These are phyloP conservation scores for Psittacula echo DNA, from an alignment of 2,797 vertebrate species.

Conservation along the genomic window DNA sequence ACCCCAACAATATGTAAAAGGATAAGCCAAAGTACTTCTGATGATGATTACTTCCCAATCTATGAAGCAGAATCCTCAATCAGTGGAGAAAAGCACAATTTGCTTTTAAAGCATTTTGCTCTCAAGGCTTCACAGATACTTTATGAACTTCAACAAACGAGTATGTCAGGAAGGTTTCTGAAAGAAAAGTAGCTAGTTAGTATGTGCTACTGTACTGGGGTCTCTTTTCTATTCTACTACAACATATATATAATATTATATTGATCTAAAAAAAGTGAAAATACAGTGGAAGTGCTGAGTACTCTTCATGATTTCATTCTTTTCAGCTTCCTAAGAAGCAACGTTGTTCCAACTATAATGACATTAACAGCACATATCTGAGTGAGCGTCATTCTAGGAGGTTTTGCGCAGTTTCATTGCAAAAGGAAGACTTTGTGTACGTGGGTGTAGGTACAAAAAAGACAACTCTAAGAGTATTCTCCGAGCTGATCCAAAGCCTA, in stretches of 20 bases:
- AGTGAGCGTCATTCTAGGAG: neutral
- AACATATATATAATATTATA: neutral
- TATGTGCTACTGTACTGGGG: neutral
- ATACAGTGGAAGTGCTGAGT: fast-evolving
- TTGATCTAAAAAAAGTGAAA: neutral
- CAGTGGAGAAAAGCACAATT: neutral
- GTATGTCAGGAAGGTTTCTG: neutral
- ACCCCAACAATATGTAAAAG: neutral
- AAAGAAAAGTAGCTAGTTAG: neutral
- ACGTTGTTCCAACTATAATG: neutral
- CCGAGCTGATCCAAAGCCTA: slow-evolving; percentile 52
- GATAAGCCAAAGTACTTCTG: neutral
- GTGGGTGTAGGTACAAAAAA: slow-evolving; percentile 49
- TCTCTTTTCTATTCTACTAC: neutral
- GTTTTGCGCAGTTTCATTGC: neutral
- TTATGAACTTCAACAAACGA: neutral
- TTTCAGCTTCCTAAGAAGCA: neutral
- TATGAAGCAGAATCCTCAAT: neutral
- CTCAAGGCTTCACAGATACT: neutral
- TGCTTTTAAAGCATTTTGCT: neutral
- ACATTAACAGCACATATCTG: neutral
- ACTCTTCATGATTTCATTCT: neutral
- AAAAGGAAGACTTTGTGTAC: neutral
- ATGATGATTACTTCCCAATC: neutral
- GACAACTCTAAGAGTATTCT: slow-evolving; percentile 57